Evolutionary conservation across 2,113 vertebrate genomes (phyloP).

Genomic region (Gasterosteus nipponicus): DNA sequence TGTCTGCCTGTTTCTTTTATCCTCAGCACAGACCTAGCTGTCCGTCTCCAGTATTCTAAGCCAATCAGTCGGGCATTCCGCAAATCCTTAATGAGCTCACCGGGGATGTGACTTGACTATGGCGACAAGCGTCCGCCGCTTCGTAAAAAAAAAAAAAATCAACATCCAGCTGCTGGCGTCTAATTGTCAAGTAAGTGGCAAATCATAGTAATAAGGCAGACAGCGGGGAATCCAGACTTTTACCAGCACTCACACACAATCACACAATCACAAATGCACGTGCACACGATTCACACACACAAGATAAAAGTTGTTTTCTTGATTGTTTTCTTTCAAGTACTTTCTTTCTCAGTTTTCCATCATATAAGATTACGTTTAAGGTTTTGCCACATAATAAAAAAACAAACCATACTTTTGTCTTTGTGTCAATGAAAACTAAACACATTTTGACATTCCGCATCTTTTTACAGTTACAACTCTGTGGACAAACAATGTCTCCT

Average conservation of each 20-base stretch:
- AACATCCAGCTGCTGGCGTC: constrained; percentile 71
- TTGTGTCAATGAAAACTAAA: not conserved
- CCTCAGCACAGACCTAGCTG: constrained; percentile 36
- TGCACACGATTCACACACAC: not conserved
- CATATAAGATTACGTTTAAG: not conserved
- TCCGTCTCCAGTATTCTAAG: constrained; percentile 54
- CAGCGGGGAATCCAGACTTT: constrained; percentile 47
- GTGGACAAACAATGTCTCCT: not conserved
- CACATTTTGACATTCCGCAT: not conserved
- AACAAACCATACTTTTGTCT: not conserved
- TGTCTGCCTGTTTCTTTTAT: not conserved
- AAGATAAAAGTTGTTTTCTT: not conserved
- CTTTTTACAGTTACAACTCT: not conserved
- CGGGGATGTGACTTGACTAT: constrained; percentile 60
- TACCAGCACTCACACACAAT: constrained; percentile 15
- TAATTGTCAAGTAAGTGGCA: constrained; percentile 75
- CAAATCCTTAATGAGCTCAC: constrained; percentile 71
- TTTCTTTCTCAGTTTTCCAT: not conserved
- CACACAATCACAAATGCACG: not conserved
- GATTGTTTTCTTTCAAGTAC: constrained; percentile 7
- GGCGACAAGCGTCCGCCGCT: constrained; percentile 44
- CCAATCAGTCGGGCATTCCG: constrained; percentile 61
- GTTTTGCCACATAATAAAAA: not conserved
- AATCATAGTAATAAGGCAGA: constrained; percentile 65
- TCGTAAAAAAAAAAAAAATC: constrained; percentile 67